These are phyloP conservation scores for Theodoxus fluviatilis DNA, from an alignment of 2,888 invertebrate genomes.

Conservation along the genomic window DNA sequence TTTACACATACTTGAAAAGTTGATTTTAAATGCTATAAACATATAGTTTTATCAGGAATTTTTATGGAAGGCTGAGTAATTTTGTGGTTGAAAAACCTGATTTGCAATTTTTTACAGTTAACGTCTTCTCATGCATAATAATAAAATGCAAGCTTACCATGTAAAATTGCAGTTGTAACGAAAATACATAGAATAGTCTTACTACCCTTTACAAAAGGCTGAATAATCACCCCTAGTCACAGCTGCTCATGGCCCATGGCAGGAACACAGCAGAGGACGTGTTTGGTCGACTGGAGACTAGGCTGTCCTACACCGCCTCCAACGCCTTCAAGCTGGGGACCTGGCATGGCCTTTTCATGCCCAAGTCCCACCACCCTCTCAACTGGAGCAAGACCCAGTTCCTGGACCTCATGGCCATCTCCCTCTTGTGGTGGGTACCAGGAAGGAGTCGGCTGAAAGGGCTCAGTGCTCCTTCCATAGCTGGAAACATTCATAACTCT, in stretches of 20 bases:
- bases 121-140: not conserved
- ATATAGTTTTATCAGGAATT: too few relatives aligned
- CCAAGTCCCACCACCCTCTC: slow-evolving; percentile 63
- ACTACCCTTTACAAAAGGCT: not conserved
- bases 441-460: too few relatives aligned
- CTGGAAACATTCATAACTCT: too few relatives aligned
- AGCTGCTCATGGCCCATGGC: slow-evolving; percentile 29
- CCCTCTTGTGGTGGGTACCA: slow-evolving; percentile 62
- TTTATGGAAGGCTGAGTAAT: too few relatives aligned
- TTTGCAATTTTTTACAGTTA: not conserved
- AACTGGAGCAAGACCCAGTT: slow-evolving; percentile 58
- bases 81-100: too few relatives aligned
- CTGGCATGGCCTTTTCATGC: slow-evolving; percentile 65
- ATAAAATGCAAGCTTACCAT: not conserved
- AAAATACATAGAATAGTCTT: not conserved
- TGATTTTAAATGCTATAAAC: too few relatives aligned
- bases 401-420: slow-evolving; percentile 61
- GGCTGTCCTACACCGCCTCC: slow-evolving; percentile 62
- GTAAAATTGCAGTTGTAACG: not conserved
- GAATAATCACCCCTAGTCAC: slow-evolving; percentile 20
- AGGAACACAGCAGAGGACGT: slow-evolving; percentile 64
- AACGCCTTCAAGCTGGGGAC: slow-evolving; percentile 67
- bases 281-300: slow-evolving; percentile 64
- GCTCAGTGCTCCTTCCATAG: too few relatives aligned
- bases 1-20: too few relatives aligned